Percentiles rank a stretch among this genome's conserved stretches.
These are phyloP conservation scores for Zaprionus kolodkinae DNA, from an alignment of 1,140 invertebrate genomes.

Conservation along the genomic window DNA sequence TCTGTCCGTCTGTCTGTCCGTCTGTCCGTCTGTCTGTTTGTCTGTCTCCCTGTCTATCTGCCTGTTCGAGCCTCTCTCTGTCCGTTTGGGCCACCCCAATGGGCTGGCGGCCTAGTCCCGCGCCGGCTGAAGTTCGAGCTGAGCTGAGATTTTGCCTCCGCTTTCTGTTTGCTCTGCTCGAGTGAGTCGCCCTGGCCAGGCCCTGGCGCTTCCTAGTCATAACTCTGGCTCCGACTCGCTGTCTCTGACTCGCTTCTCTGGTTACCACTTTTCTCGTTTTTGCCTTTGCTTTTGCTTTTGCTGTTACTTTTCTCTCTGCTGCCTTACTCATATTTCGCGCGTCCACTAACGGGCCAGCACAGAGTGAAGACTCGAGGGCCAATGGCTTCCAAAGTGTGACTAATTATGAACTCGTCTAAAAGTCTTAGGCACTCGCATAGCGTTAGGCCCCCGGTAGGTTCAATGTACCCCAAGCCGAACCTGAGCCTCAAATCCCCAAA, in stretches of 20 bases:
- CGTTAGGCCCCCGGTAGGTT: constrained; percentile 41
- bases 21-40: neutral
- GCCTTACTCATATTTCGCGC: constrained; percentile 72
- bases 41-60: neutral
- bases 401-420: constrained; percentile 71
- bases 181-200: constrained; percentile 13
- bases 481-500: constrained; percentile 25
- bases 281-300: constrained; percentile 26
- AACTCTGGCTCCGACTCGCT: constrained; percentile 35
- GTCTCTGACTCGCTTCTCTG: constrained; percentile 32
- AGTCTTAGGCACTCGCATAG: constrained; percentile 61
- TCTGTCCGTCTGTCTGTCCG: constrained; percentile 6
- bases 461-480: constrained; percentile 33
- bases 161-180: constrained; percentile 46
- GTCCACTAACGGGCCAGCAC: constrained; percentile 60
- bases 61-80: neutral
- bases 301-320: constrained; percentile 35
- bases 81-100: neutral
- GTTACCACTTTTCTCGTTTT: constrained; percentile 60
- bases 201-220: constrained; percentile 52
- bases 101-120: constrained; percentile 50
- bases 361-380: constrained; percentile 60
- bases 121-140: constrained; percentile 34
- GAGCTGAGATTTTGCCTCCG: constrained; percentile 31
- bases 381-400: constrained; percentile 80